These are phyloP conservation scores for Tortricodes alternella DNA, from an alignment of 2,888 invertebrate species.

Conservation along the genomic window DNA sequence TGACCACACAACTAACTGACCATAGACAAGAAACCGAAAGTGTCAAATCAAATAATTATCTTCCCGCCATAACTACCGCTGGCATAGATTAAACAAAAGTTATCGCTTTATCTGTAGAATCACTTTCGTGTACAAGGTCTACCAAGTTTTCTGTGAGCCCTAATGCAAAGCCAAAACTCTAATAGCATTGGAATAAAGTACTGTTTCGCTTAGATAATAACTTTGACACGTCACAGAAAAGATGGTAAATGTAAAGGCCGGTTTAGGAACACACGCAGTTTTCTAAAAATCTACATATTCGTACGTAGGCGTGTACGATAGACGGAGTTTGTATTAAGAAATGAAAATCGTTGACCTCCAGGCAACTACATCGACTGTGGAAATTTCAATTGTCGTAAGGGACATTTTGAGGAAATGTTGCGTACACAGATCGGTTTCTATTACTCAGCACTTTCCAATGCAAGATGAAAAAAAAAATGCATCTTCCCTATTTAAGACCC, in stretches of 20 bases:
- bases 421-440: too few relatives aligned
- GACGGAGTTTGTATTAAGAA: conserved; percentile 2
- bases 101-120: conserved; percentile 25
- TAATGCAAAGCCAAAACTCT: too few relatives aligned
- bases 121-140: conserved; percentile 23
- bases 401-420: too few relatives aligned
- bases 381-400: too few relatives aligned
- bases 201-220: too few relatives aligned
- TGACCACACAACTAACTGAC: conserved; percentile 16
- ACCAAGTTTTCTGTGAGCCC: too few relatives aligned
- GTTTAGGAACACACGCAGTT: conserved; percentile 10
- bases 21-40: conserved; percentile 28
- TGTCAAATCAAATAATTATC: conserved; percentile 25
- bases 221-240: too few relatives aligned
- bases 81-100: conserved; percentile 27
- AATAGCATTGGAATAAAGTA: too few relatives aligned
- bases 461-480: too few relatives aligned
- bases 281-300: conserved; percentile 25
- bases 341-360: conserved; percentile 8
- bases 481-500: too few relatives aligned
- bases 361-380: too few relatives aligned
- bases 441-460: too few relatives aligned
- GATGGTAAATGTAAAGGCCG: conserved; percentile 7
- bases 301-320: conserved; percentile 16
- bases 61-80: conserved; percentile 11